Conservation (phyloP, 2,113 vertebrate genomes). For the Aythya baeri region DNA sequence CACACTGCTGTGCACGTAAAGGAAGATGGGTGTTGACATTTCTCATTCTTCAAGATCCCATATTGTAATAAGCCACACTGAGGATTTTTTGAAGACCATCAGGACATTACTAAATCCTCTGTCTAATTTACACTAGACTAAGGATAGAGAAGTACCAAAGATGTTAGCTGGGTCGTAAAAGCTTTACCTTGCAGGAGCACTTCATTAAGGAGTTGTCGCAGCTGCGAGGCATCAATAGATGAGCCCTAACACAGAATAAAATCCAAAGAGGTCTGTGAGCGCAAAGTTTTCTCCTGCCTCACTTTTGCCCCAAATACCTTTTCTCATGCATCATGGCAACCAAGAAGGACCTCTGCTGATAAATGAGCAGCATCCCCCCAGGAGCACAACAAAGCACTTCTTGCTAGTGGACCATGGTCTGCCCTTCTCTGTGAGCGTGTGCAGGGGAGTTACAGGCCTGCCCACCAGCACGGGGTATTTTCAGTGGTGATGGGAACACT, state of each 20-base stretch:
- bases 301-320: neutral
- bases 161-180: neutral
- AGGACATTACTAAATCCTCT: neutral
- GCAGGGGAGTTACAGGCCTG: neutral
- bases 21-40: neutral
- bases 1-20: neutral
- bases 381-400: neutral
- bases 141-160: neutral
- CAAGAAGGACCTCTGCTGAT: neutral
- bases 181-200: constrained; percentile 73
- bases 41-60: neutral
- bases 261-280: neutral
- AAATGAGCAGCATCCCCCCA: neutral
- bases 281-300: neutral
- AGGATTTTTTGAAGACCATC: neutral
- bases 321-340: neutral
- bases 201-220: constrained; percentile 77
- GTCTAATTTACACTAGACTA: neutral
- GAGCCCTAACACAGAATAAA: constrained; percentile 48
- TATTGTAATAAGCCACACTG: neutral
- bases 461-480: neutral
- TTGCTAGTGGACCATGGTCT: fast-evolving
- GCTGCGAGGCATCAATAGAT: constrained; percentile 66
- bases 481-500: neutral
- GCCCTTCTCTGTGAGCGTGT: neutral